Evolutionary conservation across 2,888 invertebrate genomes (phyloP).

Genomic region (Scaptomyza reducta): DNA sequence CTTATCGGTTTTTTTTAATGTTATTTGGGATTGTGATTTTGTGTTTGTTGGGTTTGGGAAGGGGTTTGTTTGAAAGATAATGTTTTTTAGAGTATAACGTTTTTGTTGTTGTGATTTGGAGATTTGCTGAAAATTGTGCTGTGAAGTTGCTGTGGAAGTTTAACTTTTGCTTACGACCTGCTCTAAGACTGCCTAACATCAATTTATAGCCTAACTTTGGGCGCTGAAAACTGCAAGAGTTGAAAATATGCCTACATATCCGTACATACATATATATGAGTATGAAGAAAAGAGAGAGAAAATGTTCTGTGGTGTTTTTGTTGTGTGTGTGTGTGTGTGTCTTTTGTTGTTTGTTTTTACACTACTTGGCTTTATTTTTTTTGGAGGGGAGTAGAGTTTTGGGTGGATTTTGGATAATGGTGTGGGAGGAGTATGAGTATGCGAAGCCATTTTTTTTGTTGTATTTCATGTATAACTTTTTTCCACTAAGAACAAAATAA

Average conservation of each 20-base stretch:
- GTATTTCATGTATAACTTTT: slow-evolving; percentile 72
- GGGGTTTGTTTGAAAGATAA: slow-evolving; percentile 53
- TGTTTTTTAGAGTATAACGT: slow-evolving; percentile 53
- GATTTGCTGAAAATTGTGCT: slow-evolving; percentile 53
- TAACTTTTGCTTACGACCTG: slow-evolving; percentile 21
- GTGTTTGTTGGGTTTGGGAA: slow-evolving; percentile 30
- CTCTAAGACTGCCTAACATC: slow-evolving; percentile 35
- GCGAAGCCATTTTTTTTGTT: slow-evolving; percentile 70
- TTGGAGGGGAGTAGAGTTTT: slow-evolving; percentile 13
- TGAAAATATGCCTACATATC: slow-evolving; percentile 22
- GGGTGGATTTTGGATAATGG: slow-evolving; percentile 38
- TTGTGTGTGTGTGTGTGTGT: slow-evolving; percentile 31
- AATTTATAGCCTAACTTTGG: slow-evolving; percentile 28
- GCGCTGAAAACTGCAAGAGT: slow-evolving; percentile 44
- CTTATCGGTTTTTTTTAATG: slow-evolving; percentile 74
- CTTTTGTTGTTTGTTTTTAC: slow-evolving; percentile 41
- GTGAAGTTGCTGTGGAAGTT: slow-evolving; percentile 36
- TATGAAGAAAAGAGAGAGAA: slow-evolving; percentile 11
- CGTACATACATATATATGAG: slow-evolving; percentile 19
- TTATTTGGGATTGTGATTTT: slow-evolving; percentile 37
- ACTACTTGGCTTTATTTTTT: slow-evolving; percentile 20
- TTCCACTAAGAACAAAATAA: slow-evolving; percentile 68
- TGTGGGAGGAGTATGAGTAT: slow-evolving; percentile 76
- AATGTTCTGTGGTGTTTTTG: slow-evolving; percentile 40
- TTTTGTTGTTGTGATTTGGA: slow-evolving; percentile 31